Percentiles rank a stretch among this genome's conserved stretches.
Evolutionary conservation across 1,140 invertebrate genomes (phyloP).

Genomic region (Geopemphigus sp.): DNA sequence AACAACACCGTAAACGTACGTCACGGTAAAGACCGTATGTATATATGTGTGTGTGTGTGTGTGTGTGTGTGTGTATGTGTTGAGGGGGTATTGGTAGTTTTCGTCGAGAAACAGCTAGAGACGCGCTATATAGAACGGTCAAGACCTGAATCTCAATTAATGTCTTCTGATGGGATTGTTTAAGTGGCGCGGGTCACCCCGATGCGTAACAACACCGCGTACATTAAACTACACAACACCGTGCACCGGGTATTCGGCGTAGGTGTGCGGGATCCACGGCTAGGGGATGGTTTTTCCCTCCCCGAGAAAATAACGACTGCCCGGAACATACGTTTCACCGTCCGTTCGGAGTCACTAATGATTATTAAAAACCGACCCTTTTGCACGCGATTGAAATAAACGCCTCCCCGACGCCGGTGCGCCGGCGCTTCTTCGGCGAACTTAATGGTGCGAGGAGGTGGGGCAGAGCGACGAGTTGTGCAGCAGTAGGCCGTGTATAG

Average conservation of each 20-base stretch:
- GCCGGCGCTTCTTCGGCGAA: neutral
- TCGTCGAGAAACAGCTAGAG: neutral
- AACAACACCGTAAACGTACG: too few species aligned
- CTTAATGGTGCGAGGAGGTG: neutral
- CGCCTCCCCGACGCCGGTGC: constrained; percentile 23
- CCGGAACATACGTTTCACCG: constrained; percentile 28
- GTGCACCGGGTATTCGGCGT: too few species aligned
- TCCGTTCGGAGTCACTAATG: constrained; percentile 10
- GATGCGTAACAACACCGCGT: neutral
- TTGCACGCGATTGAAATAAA: constrained; percentile 49
- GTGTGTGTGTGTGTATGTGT: too few species aligned
- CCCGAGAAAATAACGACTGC: constrained; percentile 27
- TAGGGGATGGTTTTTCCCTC: too few species aligned
- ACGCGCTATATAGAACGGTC: neutral
- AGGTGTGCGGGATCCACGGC: too few species aligned
- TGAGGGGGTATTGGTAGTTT: neutral
- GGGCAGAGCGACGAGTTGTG: too few species aligned
- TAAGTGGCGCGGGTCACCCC: constrained; percentile 8
- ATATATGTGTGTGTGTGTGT: too few species aligned
- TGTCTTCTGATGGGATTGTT: constrained; percentile 47
- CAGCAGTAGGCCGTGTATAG: too few species aligned
- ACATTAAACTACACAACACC: neutral
- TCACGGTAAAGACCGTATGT: too few species aligned
- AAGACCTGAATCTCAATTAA: constrained; percentile 50
- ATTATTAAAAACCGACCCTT: constrained; percentile 50